These are phyloP conservation scores for Camelus bactrianus DNA, from an alignment of 2,113 vertebrate species.

Conservation along the genomic window DNA sequence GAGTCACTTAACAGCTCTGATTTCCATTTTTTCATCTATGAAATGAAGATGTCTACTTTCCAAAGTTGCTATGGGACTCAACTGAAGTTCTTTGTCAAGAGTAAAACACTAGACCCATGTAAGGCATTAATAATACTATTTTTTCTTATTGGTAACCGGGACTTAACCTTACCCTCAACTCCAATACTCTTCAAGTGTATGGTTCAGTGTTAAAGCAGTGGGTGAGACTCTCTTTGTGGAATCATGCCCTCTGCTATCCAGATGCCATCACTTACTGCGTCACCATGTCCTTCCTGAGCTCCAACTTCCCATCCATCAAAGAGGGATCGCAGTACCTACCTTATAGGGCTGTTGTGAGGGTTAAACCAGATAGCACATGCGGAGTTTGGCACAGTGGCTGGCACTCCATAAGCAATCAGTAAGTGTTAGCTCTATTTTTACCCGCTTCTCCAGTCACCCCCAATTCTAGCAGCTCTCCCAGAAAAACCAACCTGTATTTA, in stretches of 20 bases:
- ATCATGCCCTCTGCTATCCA: neutral
- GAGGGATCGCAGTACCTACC: neutral
- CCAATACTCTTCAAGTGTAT: neutral
- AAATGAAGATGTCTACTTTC: neutral
- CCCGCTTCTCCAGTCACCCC: neutral
- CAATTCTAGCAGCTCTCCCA: constrained; percentile 66
- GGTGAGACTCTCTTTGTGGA: constrained; percentile 8
- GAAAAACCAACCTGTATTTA: constrained; percentile 83
- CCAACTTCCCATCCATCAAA: neutral
- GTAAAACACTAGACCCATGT: neutral
- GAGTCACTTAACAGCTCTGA: neutral
- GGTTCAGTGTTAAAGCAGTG: constrained; percentile 32
- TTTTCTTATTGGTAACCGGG: constrained; percentile 60
- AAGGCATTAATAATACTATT: neutral
- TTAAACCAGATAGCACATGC: neutral
- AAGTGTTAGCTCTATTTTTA: constrained; percentile 60
- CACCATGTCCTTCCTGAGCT: neutral
- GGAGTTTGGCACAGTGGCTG: too few species aligned
- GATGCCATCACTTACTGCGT: neutral
- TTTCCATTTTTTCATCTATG: neutral
- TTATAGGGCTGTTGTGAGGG: rapidly evolving
- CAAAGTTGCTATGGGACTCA: neutral
- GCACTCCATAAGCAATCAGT: neutral
- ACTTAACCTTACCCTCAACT: neutral
- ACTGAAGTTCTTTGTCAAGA: neutral